phyloP scores from a whole-genome alignment of 2,888 invertebrate species.

The Plagodis pulveraria region DNA sequence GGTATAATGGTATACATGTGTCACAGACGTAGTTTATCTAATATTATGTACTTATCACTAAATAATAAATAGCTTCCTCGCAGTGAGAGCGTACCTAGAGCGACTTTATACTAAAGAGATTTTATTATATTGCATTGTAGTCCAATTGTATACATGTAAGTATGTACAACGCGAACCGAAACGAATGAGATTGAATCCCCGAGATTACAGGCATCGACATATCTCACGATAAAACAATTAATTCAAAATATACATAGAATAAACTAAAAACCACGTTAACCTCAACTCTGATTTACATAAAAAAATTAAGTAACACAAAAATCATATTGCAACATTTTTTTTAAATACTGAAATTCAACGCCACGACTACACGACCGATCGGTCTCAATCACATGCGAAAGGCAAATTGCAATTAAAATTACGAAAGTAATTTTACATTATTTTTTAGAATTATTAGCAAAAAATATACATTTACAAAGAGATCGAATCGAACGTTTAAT shows the following conservation, averaged over 20 bases:
- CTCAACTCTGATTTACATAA: constrained; percentile 79
- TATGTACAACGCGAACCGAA: constrained; percentile 65
- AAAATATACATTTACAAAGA: constrained; percentile 84
- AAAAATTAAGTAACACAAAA: constrained; percentile 77
- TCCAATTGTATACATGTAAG: constrained; percentile 53
- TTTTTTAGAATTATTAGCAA: constrained; percentile 71
- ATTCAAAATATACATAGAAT: constrained; percentile 81
- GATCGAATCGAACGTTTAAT: constrained; percentile 82
- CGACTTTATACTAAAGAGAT: constrained; percentile 81
- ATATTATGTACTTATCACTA: constrained; percentile 78
- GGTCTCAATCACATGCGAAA: constrained; percentile 51
- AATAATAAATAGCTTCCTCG: constrained; percentile 83
- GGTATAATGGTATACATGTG: constrained; percentile 81
- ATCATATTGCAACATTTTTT: constrained; percentile 80
- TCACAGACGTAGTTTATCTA: constrained; percentile 78
- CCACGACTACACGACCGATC: constrained; percentile 43
- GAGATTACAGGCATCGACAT: constrained; percentile 77
- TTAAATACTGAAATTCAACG: constrained; percentile 59
- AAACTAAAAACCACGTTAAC: constrained; percentile 61
- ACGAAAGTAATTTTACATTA: constrained; percentile 46
- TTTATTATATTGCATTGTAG: constrained; percentile 75
- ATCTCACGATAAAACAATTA: constrained; percentile 56
- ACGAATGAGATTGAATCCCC: constrained; percentile 80
- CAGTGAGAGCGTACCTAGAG: constrained; percentile 74
- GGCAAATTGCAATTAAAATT: constrained; percentile 51